Evolutionary conservation across 2,113 vertebrate species (phyloP).

Genomic region (Ceyx cyanopectus): DNA sequence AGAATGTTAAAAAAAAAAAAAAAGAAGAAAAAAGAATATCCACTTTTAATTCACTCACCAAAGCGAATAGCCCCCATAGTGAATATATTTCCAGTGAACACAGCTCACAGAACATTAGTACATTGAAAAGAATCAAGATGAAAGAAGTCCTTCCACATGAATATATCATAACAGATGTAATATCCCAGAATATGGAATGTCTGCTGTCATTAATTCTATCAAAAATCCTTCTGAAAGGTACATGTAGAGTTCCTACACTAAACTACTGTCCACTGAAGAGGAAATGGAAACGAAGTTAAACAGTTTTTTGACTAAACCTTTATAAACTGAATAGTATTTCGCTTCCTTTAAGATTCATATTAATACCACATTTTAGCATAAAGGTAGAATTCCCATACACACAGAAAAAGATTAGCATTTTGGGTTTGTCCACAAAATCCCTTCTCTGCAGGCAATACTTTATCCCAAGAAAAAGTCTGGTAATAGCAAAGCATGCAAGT

Average conservation of each 20-base stretch:
- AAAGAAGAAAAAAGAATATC: background rate
- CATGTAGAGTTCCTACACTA: background rate
- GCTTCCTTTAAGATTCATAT: background rate
- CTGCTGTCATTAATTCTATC: background rate
- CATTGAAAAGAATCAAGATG: background rate
- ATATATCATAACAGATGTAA: background rate
- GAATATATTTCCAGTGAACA: background rate
- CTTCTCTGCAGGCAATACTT: background rate
- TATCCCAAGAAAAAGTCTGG: background rate
- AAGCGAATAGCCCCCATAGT: background rate
- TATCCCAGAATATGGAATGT: background rate
- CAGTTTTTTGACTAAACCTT: background rate
- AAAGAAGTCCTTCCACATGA: background rate
- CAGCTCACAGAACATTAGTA: background rate
- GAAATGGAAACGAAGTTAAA: background rate
- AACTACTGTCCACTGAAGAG: background rate
- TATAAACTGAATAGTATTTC: background rate
- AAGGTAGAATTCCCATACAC: background rate
- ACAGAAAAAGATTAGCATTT: background rate
- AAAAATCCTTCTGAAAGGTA: background rate
- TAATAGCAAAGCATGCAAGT: background rate
- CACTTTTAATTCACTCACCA: slow-evolving; percentile 29
- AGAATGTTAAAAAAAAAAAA: background rate
- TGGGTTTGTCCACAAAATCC: background rate
- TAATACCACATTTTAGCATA: background rate